Conservation (phyloP, 1,140 invertebrate species). For the Polypedilum pembai region DNA sequence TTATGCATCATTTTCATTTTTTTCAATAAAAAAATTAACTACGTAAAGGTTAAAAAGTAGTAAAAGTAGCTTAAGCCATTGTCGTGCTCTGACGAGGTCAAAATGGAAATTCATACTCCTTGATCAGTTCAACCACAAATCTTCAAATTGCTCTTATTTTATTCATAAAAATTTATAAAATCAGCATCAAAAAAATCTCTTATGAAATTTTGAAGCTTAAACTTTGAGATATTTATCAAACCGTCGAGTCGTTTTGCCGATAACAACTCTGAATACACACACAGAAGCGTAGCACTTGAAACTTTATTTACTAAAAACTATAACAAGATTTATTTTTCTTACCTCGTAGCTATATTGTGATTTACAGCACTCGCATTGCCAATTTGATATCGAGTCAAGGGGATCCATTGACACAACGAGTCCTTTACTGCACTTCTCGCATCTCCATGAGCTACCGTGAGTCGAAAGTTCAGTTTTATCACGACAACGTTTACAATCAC, state of each 20-base stretch:
- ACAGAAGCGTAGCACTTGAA: background rate
- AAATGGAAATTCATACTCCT: background rate
- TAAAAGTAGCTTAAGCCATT: too few species aligned
- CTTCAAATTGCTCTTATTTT: too few species aligned
- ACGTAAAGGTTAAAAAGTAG: too few species aligned
- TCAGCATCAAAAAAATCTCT: background rate
- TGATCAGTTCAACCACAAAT: too few species aligned
- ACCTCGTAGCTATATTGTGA: background rate
- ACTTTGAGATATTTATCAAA: background rate
- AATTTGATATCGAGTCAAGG: background rate
- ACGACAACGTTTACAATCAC: slow-evolving; percentile 49
- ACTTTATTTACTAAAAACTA: background rate
- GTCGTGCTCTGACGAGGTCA: background rate
- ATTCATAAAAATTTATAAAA: too few species aligned
- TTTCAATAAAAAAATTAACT: too few species aligned
- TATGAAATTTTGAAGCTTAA: background rate
- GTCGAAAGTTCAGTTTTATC: background rate
- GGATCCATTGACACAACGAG: slow-evolving; percentile 1
- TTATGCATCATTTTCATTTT: too few species aligned
- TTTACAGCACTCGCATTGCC: slow-evolving; percentile 1
- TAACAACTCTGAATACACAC: too few species aligned
- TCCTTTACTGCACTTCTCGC: background rate
- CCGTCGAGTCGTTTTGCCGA: background rate
- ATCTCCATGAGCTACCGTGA: slow-evolving; percentile 7
- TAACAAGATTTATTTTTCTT: background rate